Conservation (phyloP, 2,888 invertebrate species). For the Synanthedon myopaeformis region DNA sequence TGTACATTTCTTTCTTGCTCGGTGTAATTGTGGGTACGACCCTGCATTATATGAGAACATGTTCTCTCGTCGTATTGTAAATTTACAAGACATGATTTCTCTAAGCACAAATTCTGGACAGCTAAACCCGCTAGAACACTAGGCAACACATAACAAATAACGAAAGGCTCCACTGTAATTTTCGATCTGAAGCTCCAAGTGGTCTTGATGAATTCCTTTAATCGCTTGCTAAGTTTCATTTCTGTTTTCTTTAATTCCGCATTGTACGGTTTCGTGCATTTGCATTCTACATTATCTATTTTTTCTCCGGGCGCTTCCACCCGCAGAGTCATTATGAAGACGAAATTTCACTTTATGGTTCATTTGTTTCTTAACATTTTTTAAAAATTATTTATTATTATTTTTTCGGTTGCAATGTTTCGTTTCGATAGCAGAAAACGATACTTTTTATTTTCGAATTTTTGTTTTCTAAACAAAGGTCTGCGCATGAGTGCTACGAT, state of each 20-base stretch:
- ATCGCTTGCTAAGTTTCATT: slow-evolving; percentile 38
- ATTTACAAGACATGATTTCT: slow-evolving; percentile 72
- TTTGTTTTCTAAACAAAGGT: slow-evolving; percentile 8
- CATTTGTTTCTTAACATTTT: slow-evolving; percentile 36
- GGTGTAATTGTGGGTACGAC: slow-evolving; percentile 45
- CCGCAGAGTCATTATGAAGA: slow-evolving; percentile 61
- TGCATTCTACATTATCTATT: slow-evolving; percentile 49
- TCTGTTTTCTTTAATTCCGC: slow-evolving; percentile 41
- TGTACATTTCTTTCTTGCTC: slow-evolving; percentile 60
- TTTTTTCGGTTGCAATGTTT: too few species aligned
- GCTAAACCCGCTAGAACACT: slow-evolving; percentile 75
- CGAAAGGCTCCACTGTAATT: slow-evolving; percentile 76
- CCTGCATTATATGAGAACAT: slow-evolving; percentile 63
- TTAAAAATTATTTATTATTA: background rate
- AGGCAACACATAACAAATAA: slow-evolving; percentile 75
- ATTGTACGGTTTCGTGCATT: slow-evolving; percentile 38
- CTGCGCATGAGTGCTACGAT: slow-evolving; percentile 11
- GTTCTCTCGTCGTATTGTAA: slow-evolving; percentile 63
- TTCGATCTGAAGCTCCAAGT: slow-evolving; percentile 52
- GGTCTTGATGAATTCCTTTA: slow-evolving; percentile 49
- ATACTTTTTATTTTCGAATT: slow-evolving; percentile 6
- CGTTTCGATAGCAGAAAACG: slow-evolving; percentile 1
- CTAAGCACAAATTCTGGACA: slow-evolving; percentile 66
- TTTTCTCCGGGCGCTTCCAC: slow-evolving; percentile 62
- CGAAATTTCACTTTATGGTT: slow-evolving; percentile 33